These are phyloP conservation scores for Percina caprodes DNA, from an alignment of 2,113 vertebrate genomes.

Conservation along the genomic window DNA sequence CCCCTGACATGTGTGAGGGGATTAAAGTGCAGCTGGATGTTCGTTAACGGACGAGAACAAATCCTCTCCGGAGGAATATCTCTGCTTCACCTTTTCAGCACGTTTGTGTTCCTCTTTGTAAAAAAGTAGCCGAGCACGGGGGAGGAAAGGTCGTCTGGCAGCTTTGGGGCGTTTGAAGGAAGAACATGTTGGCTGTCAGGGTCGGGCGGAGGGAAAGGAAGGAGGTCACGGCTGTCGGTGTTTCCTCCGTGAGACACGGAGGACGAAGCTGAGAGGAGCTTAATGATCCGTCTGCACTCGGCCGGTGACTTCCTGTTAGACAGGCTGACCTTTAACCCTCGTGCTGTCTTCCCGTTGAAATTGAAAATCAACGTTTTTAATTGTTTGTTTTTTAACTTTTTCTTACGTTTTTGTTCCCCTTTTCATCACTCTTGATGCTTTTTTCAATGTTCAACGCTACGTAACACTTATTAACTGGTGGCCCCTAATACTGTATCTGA, in stretches of 20 bases:
- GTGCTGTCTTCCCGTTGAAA: too few species aligned
- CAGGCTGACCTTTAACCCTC: too few species aligned
- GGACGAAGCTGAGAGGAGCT: slow-evolving; percentile 15
- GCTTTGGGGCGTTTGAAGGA: neutral
- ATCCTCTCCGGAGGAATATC: slow-evolving; percentile 8
- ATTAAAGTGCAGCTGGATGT: neutral
- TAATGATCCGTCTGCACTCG: slow-evolving; percentile 24
- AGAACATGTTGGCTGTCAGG: slow-evolving; percentile 37
- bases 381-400: too few species aligned
- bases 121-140: neutral
- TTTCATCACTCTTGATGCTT: too few species aligned
- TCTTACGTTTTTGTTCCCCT: too few species aligned
- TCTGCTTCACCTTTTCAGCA: slow-evolving; percentile 35
- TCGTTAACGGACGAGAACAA: neutral
- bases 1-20: neutral
- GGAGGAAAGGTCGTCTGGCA: neutral
- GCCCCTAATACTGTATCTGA: too few species aligned
- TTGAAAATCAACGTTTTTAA: too few species aligned
- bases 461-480: too few species aligned
- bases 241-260: neutral
- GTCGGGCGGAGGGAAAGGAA: neutral
- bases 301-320: slow-evolving; percentile 5
- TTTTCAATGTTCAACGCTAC: too few species aligned
- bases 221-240: slow-evolving; percentile 40
- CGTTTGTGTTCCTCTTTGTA: slow-evolving; percentile 13